Percentiles rank a stretch among this genome's conserved stretches.
Conservation (phyloP, 64 coral and sea anemone genomes). For the Montipora efflorescens region DNA sequence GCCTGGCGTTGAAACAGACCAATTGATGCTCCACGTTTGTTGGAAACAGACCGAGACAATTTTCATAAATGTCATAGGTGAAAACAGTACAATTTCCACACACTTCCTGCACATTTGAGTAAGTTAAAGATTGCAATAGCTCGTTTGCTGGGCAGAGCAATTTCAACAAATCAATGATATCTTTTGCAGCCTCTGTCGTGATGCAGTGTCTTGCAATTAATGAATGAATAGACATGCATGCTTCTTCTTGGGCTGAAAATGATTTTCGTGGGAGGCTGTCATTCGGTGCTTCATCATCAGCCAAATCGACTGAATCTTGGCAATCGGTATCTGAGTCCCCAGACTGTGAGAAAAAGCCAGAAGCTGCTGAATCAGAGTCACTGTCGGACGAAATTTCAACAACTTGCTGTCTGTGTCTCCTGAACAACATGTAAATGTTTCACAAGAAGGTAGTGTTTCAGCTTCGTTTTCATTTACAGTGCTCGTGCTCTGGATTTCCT, state of each 20-base stretch:
- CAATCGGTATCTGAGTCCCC: not conserved
- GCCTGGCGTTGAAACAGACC: not conserved
- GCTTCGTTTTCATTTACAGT: not conserved
- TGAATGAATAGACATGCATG: slow-evolving; percentile 44
- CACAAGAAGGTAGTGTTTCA: not conserved
- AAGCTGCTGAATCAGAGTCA: not conserved
- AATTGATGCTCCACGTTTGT: not conserved
- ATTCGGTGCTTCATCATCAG: not conserved
- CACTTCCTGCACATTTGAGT: slow-evolving; percentile 28
- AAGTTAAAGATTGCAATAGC: slow-evolving; percentile 8
- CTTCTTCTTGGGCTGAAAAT: slow-evolving; percentile 33
- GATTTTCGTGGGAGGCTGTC: not conserved
- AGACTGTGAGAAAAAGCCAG: not conserved
- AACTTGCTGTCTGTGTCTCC: not conserved
- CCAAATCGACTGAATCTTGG: not conserved
- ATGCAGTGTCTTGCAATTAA: slow-evolving; percentile 57
- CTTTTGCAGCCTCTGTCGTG: slow-evolving; percentile 63
- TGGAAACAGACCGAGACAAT: slow-evolving; percentile 13
- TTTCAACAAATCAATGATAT: slow-evolving; percentile 55
- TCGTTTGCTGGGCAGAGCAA: slow-evolving; percentile 27
- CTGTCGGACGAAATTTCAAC: not conserved
- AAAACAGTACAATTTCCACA: slow-evolving; percentile 46
- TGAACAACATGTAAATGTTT: not conserved
- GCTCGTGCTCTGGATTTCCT: not conserved
- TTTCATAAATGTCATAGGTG: slow-evolving; percentile 53